Evolutionary conservation across 2,797 vertebrate species (phyloP), one percentile per base, ranked within the genome.

Genomic region (Cirrhinus mrigala): DNA sequence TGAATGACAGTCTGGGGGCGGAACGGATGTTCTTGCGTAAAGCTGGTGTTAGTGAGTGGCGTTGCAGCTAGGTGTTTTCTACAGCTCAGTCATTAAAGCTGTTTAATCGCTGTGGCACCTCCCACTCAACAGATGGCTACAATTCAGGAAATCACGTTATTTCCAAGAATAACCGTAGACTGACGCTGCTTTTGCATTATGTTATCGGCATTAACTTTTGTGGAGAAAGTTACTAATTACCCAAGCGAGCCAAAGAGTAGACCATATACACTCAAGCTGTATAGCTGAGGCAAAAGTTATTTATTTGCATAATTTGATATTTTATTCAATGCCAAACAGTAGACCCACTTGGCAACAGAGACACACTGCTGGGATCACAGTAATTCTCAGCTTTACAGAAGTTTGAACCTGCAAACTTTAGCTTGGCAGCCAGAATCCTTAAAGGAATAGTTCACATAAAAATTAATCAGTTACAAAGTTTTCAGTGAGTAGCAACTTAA

Each of bases 91-190:
- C 76, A 86, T 84, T 80, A 83, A 79, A 46, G n/a, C 66, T 73
- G 58, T 60, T 69, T 86, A 56, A 84, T 77, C 7, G 18, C 44
- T 33, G 27, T 11, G 1, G 58, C 71, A 71, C 77, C 58, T 87
- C 81, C 81, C 58, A 83, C 86, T 81, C 80, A 91, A 81, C 89
- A 91, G 88, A 90, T 90, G 85, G 80, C 79, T 83, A 18, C 18
- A n/a, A 46, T 78, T 79, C 44, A 79, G 73, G 50, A 64, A 88
- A 77, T 83, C 56, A 81, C 27, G 27, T 52, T 44, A 77, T 79
- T 69, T 82, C 48, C 33, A 79, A 79, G 68, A 87, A 86, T 29
- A 78, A 54, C 69, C 29, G 12, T 62, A 73, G 64, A 15, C 60
- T 78, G 54, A 80, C 22, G 79, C 50, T 2, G 2, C 48, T 33